These are phyloP conservation scores for Salvator merianae DNA, from an alignment of 2,113 vertebrate species.

Conservation along the genomic window DNA sequence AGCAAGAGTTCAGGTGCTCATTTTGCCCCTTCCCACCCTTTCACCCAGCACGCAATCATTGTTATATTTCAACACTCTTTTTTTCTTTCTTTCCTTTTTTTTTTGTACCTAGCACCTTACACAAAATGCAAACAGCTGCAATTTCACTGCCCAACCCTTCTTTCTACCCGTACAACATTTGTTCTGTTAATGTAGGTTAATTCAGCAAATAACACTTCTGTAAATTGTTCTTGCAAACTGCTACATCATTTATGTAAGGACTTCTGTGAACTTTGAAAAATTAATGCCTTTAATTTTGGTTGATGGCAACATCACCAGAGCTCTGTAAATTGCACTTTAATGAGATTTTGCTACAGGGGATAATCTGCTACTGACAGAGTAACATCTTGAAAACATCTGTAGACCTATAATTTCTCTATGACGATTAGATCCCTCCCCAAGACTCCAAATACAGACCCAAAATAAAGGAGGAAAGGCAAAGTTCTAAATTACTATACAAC, in stretches of 20 bases:
- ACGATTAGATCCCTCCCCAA: slow-evolving; percentile 88
- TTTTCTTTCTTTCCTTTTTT: slow-evolving; percentile 77
- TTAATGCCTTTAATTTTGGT: slow-evolving; percentile 99
- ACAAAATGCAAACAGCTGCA: slow-evolving; percentile 81
- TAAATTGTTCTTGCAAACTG: slow-evolving; percentile 98
- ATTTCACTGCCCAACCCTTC: slow-evolving; percentile 84
- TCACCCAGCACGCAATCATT: slow-evolving; percentile 84
- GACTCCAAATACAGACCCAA: slow-evolving; percentile 80
- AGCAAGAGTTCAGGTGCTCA: slow-evolving; percentile 80
- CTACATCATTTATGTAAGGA: slow-evolving; percentile 98
- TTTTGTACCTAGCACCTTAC: slow-evolving; percentile 66
- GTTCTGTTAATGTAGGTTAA: slow-evolving; percentile 94
- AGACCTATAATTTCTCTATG: slow-evolving; percentile 99
- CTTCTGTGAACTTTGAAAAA: slow-evolving; percentile 99
- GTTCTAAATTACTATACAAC: slow-evolving; percentile 77
- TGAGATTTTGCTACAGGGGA: slow-evolving; percentile 99
- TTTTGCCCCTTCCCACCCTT: slow-evolving; percentile 82
- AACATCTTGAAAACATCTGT: slow-evolving; percentile 99
- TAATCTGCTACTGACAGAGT: slow-evolving; percentile 99
- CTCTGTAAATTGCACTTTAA: slow-evolving; percentile 99
- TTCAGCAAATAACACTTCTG: slow-evolving; percentile 96
- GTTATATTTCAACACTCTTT: slow-evolving; percentile 85
- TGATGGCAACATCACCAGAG: slow-evolving; percentile 99
- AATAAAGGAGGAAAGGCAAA: slow-evolving; percentile 72
- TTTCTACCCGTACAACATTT: slow-evolving; percentile 85